Conservation (phyloP, 1,140 invertebrate species). For the Diabrotica virgifera region DNA sequence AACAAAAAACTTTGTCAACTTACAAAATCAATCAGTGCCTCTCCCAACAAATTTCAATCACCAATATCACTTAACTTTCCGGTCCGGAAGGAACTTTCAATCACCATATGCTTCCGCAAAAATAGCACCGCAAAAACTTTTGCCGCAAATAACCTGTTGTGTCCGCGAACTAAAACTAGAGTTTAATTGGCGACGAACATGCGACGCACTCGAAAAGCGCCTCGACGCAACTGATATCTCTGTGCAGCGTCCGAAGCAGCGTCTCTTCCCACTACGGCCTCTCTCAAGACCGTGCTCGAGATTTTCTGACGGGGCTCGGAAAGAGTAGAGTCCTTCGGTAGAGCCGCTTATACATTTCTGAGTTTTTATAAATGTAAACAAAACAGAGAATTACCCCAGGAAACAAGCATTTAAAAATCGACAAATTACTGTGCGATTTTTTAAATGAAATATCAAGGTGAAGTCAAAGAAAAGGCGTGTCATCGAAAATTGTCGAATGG, state of each 20-base stretch:
- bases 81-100: not conserved
- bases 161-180: not conserved
- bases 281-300: not conserved
- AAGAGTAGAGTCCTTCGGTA: too few relatives aligned
- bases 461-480: too few relatives aligned
- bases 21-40: not conserved
- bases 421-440: too few relatives aligned
- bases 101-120: not conserved
- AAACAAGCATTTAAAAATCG: too few relatives aligned
- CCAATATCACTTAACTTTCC: not conserved
- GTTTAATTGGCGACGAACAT: not conserved
- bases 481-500: too few relatives aligned
- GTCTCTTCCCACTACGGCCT: not conserved
- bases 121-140: not conserved
- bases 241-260: not conserved
- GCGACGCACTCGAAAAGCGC: not conserved
- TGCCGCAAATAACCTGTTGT: constrained; percentile 1
- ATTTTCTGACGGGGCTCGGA: not conserved
- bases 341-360: too few relatives aligned
- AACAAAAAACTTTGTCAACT: not conserved
- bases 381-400: too few relatives aligned
- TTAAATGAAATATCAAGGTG: too few relatives aligned
- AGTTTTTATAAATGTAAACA: too few relatives aligned
- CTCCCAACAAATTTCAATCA: not conserved
- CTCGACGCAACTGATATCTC: not conserved